These are phyloP conservation scores for Ophion ventricosus DNA, from an alignment of 2,888 invertebrate genomes.

Conservation along the genomic window DNA sequence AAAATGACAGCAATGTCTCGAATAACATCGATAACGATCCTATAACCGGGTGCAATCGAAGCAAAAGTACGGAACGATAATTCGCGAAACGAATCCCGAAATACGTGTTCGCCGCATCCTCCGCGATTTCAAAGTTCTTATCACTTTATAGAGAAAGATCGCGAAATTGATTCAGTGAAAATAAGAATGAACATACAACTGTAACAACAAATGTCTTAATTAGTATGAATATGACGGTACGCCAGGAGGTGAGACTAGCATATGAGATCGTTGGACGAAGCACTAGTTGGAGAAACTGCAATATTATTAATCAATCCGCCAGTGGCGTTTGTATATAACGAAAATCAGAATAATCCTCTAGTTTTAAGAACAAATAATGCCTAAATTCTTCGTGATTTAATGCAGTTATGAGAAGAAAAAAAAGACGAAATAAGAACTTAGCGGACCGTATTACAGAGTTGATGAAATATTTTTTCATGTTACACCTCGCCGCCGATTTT, in stretches of 20 bases:
- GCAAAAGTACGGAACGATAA: slow-evolving; percentile 59
- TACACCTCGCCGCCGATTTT: slow-evolving; percentile 54
- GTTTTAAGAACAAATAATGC: slow-evolving; percentile 63
- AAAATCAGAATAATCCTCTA: slow-evolving; percentile 64
- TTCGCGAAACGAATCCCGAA: slow-evolving; percentile 1
- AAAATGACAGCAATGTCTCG: slow-evolving; percentile 27
- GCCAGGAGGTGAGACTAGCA: slow-evolving; percentile 20
- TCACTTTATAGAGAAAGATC: slow-evolving; percentile 28
- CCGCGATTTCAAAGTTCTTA: neutral
- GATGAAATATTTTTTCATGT: slow-evolving; percentile 66
- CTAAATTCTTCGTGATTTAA: slow-evolving; percentile 65
- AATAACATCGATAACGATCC: slow-evolving; percentile 24
- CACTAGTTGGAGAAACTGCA: slow-evolving; percentile 59
- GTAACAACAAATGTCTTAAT: slow-evolving; percentile 12
- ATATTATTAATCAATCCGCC: slow-evolving; percentile 65
- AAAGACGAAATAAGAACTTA: slow-evolving; percentile 51
- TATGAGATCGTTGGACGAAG: slow-evolving; percentile 49
- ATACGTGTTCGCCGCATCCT: slow-evolving; percentile 66
- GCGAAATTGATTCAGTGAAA: neutral
- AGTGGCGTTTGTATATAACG: slow-evolving; percentile 70
- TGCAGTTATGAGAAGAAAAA: slow-evolving; percentile 37
- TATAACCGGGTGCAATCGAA: neutral
- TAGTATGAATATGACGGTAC: slow-evolving; percentile 16
- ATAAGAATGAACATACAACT: neutral
- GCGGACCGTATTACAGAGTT: slow-evolving; percentile 62